Base-by-base conservation (phyloP, 1,140 invertebrate species). In the Alviniconcha marisindica region DNA sequence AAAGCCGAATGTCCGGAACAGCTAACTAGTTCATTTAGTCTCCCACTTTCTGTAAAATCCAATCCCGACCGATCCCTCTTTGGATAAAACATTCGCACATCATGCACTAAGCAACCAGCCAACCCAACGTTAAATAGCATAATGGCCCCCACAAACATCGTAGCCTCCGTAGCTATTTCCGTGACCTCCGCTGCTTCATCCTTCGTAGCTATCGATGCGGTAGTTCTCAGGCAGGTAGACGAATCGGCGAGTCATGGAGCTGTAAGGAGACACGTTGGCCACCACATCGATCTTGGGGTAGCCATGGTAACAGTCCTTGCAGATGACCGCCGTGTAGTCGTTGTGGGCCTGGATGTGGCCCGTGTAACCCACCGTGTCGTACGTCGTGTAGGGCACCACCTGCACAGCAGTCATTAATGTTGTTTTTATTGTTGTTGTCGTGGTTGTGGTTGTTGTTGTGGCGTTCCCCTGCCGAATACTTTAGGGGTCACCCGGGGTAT, bases 231-330 rank as follows among this genome's bases (percentile, higher is more conserved):
- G 69, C n/a, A 73, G 69, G 69, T 73, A 73, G 28, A 73, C 69
- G 69, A 73, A 73, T 10, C 69, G 69, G 36, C 69, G 69, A 12
- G 69, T 73, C 28, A 73, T 21, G 69, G 33, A 38, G 69, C 36
- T 73, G 69, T 73, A 73, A 21, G 69, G 69, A 12, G 69, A 31
- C 28, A 21, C 12, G 69, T 73, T 73, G 69, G 69, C 69, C 31
- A 73, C 31, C 28, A 73, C 21, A 36, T 73, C 69, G 69, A 73
- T 73, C 69, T 73, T 73, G 69, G 69, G 69, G 69, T 73, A 73
- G 69, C 69, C 69, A 38, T 73, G 38, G 69, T 73, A 73, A 38
- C 69, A 73, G 69, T 73, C 69, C 69, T 73, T 73, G 69, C 69
- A 73, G 69, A 73, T 73, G 69, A 18, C 38, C 28, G 69, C 69